phyloP scores from a whole-genome alignment of 2,113 vertebrate genomes.

The Castor canadensis region DNA sequence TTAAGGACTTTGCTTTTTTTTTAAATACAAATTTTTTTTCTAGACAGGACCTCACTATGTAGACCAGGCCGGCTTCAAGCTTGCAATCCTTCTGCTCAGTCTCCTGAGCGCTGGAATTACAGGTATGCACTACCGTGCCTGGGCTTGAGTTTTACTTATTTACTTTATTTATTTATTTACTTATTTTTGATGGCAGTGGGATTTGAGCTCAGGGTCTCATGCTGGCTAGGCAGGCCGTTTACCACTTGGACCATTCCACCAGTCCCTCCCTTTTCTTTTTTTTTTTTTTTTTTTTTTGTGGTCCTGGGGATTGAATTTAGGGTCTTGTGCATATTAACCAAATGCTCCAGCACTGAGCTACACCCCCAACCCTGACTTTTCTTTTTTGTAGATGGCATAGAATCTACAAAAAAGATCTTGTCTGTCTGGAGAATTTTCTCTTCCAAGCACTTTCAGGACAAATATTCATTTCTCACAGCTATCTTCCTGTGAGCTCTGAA shows the following conservation, averaged over 20 bases:
- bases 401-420: neutral
- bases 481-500: neutral
- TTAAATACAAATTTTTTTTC: too few species aligned
- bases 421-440: conserved; percentile 30
- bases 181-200: too few species aligned
- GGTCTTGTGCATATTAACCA: too few species aligned
- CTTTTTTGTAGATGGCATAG: neutral
- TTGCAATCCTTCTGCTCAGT: neutral
- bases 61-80: neutral
- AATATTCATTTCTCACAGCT: neutral
- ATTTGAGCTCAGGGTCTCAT: too few species aligned
- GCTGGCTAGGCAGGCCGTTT: too few species aligned
- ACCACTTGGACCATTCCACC: too few species aligned
- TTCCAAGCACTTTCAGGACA: neutral
- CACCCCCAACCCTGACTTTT: neutral
- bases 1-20: neutral
- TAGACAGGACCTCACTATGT: neutral
- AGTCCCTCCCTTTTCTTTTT: too few species aligned
- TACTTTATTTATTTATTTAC: too few species aligned
- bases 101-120: neutral
- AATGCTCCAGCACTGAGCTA: too few species aligned
- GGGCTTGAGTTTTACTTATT: too few species aligned
- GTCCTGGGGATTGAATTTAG: too few species aligned
- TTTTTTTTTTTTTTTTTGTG: too few species aligned
- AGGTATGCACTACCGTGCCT: neutral